phyloP scores from a whole-genome alignment of 35 echinoderm and acorn worm species.

The Apostichopus parvimensis region DNA sequence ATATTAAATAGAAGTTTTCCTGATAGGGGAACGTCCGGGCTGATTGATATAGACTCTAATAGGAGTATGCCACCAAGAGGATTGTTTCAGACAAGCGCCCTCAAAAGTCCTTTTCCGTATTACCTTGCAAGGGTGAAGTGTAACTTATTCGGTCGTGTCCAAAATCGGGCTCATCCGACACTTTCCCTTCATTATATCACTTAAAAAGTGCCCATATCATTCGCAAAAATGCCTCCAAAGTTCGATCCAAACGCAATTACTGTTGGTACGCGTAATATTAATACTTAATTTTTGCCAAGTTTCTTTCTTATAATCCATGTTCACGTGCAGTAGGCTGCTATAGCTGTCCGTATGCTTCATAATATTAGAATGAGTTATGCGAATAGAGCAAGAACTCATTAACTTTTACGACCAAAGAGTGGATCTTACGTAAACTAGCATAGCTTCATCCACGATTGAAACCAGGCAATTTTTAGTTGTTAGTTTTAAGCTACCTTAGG shows the following conservation, averaged over 20 bases:
- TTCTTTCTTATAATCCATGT: not conserved
- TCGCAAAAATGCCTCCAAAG: conserved; percentile 87
- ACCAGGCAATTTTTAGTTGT: too few relatives aligned
- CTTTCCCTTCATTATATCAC: conserved; percentile 61
- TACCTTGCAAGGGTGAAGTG: conserved; percentile 55
- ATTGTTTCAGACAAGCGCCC: not conserved
- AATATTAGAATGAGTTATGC: not conserved
- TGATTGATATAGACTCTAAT: too few relatives aligned
- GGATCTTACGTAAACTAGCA: too few relatives aligned
- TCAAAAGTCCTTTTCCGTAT: conserved; percentile 15
- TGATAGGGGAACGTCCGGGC: too few relatives aligned
- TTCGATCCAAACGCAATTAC: conserved; percentile 97
- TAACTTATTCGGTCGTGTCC: conserved; percentile 95
- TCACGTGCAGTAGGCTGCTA: not conserved
- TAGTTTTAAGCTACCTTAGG: not conserved
- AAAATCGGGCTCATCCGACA: conserved; percentile 99
- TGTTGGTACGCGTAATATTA: conserved; percentile 61
- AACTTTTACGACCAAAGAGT: too few relatives aligned
- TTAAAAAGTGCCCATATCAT: conserved; percentile 7
- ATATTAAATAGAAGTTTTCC: too few relatives aligned
- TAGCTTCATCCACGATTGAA: too few relatives aligned
- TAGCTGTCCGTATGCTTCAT: not conserved
- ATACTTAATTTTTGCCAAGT: not conserved
- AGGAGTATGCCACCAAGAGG: not conserved
- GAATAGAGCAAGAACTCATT: not conserved